Evolutionary conservation across 64 coral and sea anemone species (phyloP), one percentile per base, ranked within the genome.

Genomic region (Stylophora pistillata): DNA sequence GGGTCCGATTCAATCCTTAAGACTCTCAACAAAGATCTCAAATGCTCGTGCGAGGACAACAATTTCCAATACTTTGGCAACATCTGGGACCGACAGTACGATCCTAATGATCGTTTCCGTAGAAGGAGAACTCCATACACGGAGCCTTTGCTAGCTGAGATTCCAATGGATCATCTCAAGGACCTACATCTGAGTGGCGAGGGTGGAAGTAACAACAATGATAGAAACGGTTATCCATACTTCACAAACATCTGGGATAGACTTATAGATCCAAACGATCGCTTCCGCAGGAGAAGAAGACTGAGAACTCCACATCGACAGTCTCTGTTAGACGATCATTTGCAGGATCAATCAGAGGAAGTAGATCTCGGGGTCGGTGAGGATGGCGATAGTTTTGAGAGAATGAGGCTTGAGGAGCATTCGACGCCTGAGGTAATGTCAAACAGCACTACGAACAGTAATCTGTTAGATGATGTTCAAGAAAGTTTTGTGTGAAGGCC

Each of bases 11-110:
- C 33, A 25, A n/a, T 27, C 65, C 16, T 70, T 13, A 84, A 84
- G 66, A 62, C 66, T 70, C 23, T 84, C 11, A 84, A 70, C 18
- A 84, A 21, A 69, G 80, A 70, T 33, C 11, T 54, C 18, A 68
- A 69, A 63, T 84, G 80, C 34, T 84, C 80, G 10, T 84, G 80
- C 34, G 80, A 84, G 62, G 80, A 84, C 62, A 84, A 84, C 41
- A 63, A 61, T 26, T 84, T 53, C 27, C 41, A 60, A 52, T 63
- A 53, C 41, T 70, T 84, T 23, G 53, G 16, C 52, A 69, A 70
- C 62, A 84, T 84, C 26, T 84, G 80, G 80, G 80, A 84, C 69
- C 66, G 80, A 15, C 62, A 17, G 53, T 33, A 70, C 14, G 30
- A 65, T 69, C 33, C 33, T 34, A 84, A 26, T 27, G 34, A 53